Conservation (phyloP, 1,140 invertebrate species). For the Drosophila santomea region DNA sequence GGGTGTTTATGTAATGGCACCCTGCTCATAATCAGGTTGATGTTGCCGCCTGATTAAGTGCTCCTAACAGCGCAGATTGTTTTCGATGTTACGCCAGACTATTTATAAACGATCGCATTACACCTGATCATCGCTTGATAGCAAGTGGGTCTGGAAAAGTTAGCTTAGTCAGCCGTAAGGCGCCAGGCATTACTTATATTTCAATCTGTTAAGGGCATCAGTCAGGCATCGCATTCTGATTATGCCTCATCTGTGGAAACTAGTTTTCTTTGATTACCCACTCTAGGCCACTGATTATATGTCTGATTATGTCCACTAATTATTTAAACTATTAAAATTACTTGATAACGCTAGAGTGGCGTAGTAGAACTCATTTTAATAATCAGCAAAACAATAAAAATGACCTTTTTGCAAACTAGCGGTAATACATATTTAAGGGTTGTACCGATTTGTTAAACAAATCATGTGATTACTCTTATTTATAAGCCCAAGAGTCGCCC, state of each 20-base stretch:
- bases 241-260: constrained; percentile 13
- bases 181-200: constrained; percentile 3
- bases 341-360: background rate
- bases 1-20: constrained; percentile 11
- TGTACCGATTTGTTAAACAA: too few relatives aligned
- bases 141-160: constrained; percentile 34
- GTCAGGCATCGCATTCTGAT: constrained; percentile 22
- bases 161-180: constrained; percentile 25
- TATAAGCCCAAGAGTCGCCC: too few relatives aligned
- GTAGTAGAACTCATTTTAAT: too few relatives aligned
- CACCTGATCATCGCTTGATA: constrained; percentile 34
- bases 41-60: constrained; percentile 41
- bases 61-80: constrained; percentile 33
- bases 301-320: background rate
- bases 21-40: constrained; percentile 31
- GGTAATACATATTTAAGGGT: background rate
- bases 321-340: background rate
- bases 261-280: constrained; percentile 19
- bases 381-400: background rate
- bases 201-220: constrained; percentile 34
- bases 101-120: constrained; percentile 46
- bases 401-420: background rate
- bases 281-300: constrained; percentile 1
- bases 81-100: constrained; percentile 39
- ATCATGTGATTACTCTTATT: background rate